Evolutionary conservation across 53 echinoderm and acorn worm genomes (phyloP), one percentile per base, ranked within the genome.

Genomic region (Pentamera pediparva): DNA sequence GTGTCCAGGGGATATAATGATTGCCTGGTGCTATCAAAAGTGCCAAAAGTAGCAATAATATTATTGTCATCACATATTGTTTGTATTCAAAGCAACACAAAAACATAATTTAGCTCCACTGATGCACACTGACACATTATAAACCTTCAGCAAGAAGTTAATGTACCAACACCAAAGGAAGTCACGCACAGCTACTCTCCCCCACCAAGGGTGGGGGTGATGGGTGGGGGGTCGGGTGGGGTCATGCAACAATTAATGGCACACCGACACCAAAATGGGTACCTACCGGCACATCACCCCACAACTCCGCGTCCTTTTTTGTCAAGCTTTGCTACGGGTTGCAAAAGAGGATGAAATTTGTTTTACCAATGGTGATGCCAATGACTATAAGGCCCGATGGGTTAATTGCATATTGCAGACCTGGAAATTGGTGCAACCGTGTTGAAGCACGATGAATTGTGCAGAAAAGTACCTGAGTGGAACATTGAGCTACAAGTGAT

Each of bases 261-360:
- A 28, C 26, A 28, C 11, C 28, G 32, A 57, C 13, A 27, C 11
- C 2, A 28, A 57, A 57, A 57, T 57, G n/a, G 20, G 36, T 72
- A 89, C 89, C 87, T 93, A 93, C 93, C 93, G 93, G 93, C 32
- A 93, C 93, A 50, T 93, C 93, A 78, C 93, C 93, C 93, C 93
- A 93, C 53, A 81, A 76, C 76, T 93, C 93, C 3, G 93, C 89
- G 65, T 93, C 93, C 84, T 86, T 86, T 83, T 89, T 89, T 35
- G 89, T 72, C 62, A 89, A 81, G 82, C 69, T 82, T 87, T 82
- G 82, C 81, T 86, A 76, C n/a, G 53, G 72, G 78, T 84, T 78
- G 27, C 53, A 52, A 54, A 72, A 52, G n/a, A 72, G 54, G 52
- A 35, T 35, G 36, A 10, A 63, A 35, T 63, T 25, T 12, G 13